phyloP scores from a whole-genome alignment of 1,140 invertebrate species.

The Drosophila parvula region DNA sequence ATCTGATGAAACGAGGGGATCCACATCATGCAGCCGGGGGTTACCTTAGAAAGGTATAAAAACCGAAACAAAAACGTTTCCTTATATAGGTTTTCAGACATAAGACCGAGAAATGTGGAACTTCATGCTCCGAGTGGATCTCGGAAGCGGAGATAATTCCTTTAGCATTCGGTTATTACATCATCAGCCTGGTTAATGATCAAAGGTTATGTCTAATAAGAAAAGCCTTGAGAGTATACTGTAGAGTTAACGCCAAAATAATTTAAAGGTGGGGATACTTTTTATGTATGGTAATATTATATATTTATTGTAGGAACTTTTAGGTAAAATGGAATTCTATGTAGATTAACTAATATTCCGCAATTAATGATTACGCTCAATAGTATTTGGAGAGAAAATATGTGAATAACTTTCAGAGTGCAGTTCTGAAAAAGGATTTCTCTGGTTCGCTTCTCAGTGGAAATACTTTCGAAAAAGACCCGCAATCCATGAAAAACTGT shows the following conservation, averaged over 20 bases:
- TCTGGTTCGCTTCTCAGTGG: no score
- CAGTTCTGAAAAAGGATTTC: no score
- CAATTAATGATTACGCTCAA: no score
- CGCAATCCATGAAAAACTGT: conserved; percentile 51
- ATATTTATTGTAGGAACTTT: no score
- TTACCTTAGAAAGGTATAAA: not conserved
- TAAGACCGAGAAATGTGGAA: not conserved
- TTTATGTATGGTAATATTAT: no score
- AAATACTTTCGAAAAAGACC: conserved; percentile 18
- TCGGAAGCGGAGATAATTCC: conserved; percentile 1
- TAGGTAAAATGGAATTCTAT: no score
- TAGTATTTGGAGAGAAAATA: no score
- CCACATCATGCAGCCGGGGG: not conserved
- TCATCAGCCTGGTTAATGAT: not conserved
- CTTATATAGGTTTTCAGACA: conserved; percentile 1
- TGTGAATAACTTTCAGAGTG: no score
- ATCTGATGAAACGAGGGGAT: not conserved
- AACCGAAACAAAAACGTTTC: not conserved
- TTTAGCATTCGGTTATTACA: not conserved
- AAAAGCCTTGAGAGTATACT: not conserved
- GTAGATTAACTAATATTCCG: no score
- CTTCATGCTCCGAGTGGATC: not conserved
- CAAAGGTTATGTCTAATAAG: not conserved
- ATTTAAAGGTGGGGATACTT: no score
- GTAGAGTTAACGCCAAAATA: not conserved